Evolutionary conservation across 2,113 vertebrate species (phyloP).

Genomic region (Camelus bactrianus): DNA sequence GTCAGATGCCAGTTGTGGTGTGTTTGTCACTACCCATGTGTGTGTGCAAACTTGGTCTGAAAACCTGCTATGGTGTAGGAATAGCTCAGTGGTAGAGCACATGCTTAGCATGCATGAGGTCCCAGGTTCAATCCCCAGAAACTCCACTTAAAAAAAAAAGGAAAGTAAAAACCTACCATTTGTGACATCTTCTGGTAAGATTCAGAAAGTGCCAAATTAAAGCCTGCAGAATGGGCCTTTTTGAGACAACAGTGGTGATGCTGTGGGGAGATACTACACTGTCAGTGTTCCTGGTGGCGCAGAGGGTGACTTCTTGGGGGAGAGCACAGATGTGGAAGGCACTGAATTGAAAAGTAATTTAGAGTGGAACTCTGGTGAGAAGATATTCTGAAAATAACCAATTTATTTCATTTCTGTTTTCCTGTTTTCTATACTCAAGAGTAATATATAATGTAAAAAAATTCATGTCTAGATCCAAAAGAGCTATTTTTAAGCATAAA

Average conservation of each 20-base stretch:
- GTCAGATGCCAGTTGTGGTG: background rate
- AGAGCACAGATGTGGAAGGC: background rate
- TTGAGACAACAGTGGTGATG: background rate
- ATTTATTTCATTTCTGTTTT: background rate
- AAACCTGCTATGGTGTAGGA: background rate
- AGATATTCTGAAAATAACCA: background rate
- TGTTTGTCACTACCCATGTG: background rate
- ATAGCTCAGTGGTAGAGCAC: no score
- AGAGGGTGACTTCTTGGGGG: background rate
- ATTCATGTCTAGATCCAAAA: background rate
- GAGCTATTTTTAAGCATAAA: background rate
- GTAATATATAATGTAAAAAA: background rate
- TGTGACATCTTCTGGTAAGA: background rate
- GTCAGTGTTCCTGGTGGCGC: background rate
- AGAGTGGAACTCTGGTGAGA: background rate
- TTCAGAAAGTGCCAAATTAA: conserved; percentile 14
- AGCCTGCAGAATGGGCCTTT: background rate
- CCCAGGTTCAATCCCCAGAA: no score
- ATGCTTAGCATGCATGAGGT: no score
- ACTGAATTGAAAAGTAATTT: background rate
- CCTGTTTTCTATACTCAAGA: background rate
- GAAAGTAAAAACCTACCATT: background rate
- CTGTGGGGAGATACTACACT: background rate
- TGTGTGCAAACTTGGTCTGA: background rate
- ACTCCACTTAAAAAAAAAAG: no score